Evolutionary conservation across 2,888 invertebrate genomes (phyloP), one percentile per base, ranked within the genome.

Genomic region (Aleiodes leptofemur): DNA sequence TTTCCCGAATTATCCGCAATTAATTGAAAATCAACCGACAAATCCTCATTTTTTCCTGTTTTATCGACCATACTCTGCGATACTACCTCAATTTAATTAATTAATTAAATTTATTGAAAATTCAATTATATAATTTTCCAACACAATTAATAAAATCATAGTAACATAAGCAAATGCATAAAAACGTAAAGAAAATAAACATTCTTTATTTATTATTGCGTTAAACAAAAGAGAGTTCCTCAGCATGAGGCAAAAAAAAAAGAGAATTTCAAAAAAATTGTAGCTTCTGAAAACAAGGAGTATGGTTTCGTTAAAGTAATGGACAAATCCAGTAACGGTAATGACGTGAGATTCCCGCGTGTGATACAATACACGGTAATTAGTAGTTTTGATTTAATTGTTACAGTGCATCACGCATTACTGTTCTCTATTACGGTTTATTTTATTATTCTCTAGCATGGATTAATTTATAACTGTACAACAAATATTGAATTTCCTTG

Each of bases 351-450:
- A 64, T 64, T 43, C n/a, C 4, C 48, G 64, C 64, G 48, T 64
- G 64, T 64, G 64, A 64, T 64, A 64, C 64, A 64, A 64, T 43
- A 64, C 43, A 14, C 48, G 43, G 64, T 38, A 64, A 64, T 64
- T 64, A 64, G 16, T 43, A 64, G 11, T 64, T 64, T 64, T 64
- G 16, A 64, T 64, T 64, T 64, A 64, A 64, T 64, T 64, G 48
- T 64, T 16, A 13, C 48, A 48, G 64, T n/a, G 64, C 43, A 64
- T 48, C 64, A 48, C 8, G 14, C 48, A 48, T 43, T 34, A 59
- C 43, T 34, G 4, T n/a, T 38, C n/a, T 59, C 38, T 59, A 59
- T 59, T 38, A 48, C 4, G 43, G 11, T 43, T 14, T 48, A 55
- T 55, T 55, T n/a, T 16, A 16, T 29, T 16, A 23, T 56, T 48